Evolutionary conservation across 2,113 vertebrate species (phyloP), one percentile per base, ranked within the genome.

Genomic region (Oophaga pumilio): DNA sequence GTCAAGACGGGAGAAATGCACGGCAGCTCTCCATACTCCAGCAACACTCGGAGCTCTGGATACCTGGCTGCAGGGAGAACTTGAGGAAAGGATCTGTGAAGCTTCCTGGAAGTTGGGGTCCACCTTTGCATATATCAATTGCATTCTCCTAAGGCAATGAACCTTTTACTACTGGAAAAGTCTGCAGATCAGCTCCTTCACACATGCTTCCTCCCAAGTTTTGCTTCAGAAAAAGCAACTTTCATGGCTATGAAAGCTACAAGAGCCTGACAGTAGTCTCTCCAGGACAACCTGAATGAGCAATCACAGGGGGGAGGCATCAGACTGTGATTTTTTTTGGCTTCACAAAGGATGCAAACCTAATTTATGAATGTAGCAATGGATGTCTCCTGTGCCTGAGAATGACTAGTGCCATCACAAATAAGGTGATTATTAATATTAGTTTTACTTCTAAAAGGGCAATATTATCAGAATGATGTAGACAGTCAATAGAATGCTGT

Each of bases 371-470:
- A 77, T 88, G 60, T 84, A 84, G 83, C 87, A 68, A 53, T 76
- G 87, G 79, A 88, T 76, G 28, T 74, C 79, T 24, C 20, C 79
- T 82, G 71, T 84, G 80, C 87, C 81, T 88, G 87, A 74, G 71
- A 88, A 84, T 77, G 81, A 62, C 50, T 77, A 43, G 11, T 77
- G n/a, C 81, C 81, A 84, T 74, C 80, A 68, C 26, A 66, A n/a
- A 76, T 15, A 62, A 88, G 87, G 87, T 88, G 87, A 88, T 68
- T 88, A 68, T 88, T 56, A 22, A 76, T 64, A 69, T 53, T 66
- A 28, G 62, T 82, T 64, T 66, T 88, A 33, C 71, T 24, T 84
- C 78, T 18, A 62, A 86, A 53, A 22, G 14, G 78, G 57, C 53
- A 52, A 76, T 74, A 83, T 56, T 77, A 68, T 10, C 18, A 50